Evolutionary conservation across 2,888 invertebrate genomes (phyloP), one percentile per base, ranked within the genome.

Genomic region (Papilio protenor): DNA sequence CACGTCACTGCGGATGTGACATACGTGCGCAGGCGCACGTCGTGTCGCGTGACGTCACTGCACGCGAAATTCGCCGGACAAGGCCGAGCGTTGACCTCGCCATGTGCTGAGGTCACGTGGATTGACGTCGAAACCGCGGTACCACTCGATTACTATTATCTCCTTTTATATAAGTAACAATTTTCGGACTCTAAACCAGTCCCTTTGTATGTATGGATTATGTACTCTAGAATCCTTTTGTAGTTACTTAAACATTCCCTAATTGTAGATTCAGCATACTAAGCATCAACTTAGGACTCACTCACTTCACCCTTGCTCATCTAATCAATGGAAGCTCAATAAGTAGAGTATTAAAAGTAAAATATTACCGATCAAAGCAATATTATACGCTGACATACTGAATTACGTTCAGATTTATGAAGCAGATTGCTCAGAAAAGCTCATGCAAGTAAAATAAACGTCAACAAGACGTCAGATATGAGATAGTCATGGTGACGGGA

Each of bases 21-120:
- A 83, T 90, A 92, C 93, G 93, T 93, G 93, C 89, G 85, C 87
- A 72, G 57, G 86, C 84, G 89, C 93, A 93, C 92, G 93, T 92
- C 81, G 71, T 86, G 84, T 81, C 78, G 73, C 75, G 77, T 86
- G 87, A 90, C 90, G 90, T 90, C 88, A 89, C 86, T 2, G 75
- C 80, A 81, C 87, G 91, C 91, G 90, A 92, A 92, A 90, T 90
- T 90, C 87, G 82, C 84, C 85, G 87, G 90, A 89, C 92, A 94
- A 94, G 93, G 93, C 89, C 93, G 93, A 90, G 71, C 92, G 84
- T 87, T 87, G 90, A 93, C 92, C 93, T 90, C 90, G 83, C 83
- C 77, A 77, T 76, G 78, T 75, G 81, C 23, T 76, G 73, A 73
- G 33, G 73, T 79, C 81, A 79, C 81, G 80, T 78, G 77, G 4